Percentiles rank a stretch among this genome's conserved stretches.
phyloP scores from a whole-genome alignment of 2,113 vertebrate species.

The Daubentonia madagascariensis region DNA sequence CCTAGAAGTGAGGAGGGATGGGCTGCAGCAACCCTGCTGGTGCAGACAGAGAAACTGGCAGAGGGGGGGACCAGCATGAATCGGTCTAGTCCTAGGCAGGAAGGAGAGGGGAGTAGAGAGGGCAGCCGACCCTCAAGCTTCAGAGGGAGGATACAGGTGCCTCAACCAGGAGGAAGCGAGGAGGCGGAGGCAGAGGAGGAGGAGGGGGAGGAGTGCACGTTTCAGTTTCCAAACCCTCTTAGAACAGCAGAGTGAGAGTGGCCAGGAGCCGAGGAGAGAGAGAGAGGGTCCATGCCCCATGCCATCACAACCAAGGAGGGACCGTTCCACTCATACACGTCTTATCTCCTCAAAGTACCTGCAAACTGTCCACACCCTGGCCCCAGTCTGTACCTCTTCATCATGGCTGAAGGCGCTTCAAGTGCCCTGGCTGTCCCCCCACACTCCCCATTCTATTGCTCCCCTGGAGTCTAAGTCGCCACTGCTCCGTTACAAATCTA shows the following conservation, averaged over 20 bases:
- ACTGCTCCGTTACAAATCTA: slow-evolving; percentile 73
- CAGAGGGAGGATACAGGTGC: background rate
- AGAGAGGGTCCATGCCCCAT: background rate
- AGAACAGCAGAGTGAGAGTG: background rate
- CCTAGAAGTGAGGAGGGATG: background rate
- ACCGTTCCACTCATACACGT: background rate
- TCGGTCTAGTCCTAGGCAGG: background rate
- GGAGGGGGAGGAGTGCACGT: background rate
- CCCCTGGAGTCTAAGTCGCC: slow-evolving; percentile 57
- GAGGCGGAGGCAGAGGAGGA: background rate
- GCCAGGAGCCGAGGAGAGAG: background rate
- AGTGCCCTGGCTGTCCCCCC: background rate
- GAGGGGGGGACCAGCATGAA: background rate
- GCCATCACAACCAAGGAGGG: background rate
- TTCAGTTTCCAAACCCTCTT: background rate
- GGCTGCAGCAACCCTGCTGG: fast-evolving
- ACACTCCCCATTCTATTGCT: background rate
- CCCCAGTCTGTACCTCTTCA: background rate
- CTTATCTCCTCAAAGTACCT: background rate
- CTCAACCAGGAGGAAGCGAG: background rate
- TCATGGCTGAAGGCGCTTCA: background rate
- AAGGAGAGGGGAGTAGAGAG: fast-evolving
- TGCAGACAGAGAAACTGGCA: fast-evolving
- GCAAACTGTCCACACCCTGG: fast-evolving
- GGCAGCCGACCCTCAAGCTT: background rate